Evolutionary conservation across 2,113 vertebrate species (phyloP).

Genomic region (Apodemus speciosus): DNA sequence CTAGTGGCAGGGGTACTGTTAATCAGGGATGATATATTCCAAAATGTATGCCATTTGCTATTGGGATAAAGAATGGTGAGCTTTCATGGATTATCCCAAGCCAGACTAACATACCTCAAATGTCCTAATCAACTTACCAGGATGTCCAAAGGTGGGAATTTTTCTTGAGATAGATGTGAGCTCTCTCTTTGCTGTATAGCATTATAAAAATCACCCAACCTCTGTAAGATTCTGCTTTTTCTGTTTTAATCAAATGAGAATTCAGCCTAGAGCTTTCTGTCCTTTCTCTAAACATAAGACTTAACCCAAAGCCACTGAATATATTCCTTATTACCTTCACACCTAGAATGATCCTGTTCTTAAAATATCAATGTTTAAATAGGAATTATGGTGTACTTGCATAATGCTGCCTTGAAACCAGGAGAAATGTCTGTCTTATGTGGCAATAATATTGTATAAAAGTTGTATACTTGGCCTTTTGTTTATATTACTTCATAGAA

Average conservation of each 20-base stretch:
- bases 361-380: background rate
- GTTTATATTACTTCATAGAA: slow-evolving; percentile 8
- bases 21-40: background rate
- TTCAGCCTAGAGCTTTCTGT: background rate
- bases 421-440: background rate
- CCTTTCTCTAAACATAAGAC: slow-evolving; percentile 41
- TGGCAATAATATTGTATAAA: background rate
- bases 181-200: slow-evolving; percentile 26
- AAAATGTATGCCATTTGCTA: background rate
- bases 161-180: background rate
- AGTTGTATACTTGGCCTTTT: background rate
- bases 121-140: background rate
- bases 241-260: slow-evolving; percentile 17
- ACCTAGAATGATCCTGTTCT: background rate
- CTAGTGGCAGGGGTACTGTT: background rate
- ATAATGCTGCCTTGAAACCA: slow-evolving; percentile 31
- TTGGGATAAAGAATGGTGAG: background rate
- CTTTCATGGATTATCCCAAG: background rate
- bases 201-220: background rate
- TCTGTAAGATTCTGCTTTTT: slow-evolving; percentile 20
- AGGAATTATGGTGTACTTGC: background rate
- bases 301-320: background rate
- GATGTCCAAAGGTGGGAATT: background rate
- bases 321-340: background rate
- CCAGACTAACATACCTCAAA: background rate